These are phyloP conservation scores for Microctonus aethiopoides DNA, from an alignment of 2,888 invertebrate species.

Conservation along the genomic window DNA sequence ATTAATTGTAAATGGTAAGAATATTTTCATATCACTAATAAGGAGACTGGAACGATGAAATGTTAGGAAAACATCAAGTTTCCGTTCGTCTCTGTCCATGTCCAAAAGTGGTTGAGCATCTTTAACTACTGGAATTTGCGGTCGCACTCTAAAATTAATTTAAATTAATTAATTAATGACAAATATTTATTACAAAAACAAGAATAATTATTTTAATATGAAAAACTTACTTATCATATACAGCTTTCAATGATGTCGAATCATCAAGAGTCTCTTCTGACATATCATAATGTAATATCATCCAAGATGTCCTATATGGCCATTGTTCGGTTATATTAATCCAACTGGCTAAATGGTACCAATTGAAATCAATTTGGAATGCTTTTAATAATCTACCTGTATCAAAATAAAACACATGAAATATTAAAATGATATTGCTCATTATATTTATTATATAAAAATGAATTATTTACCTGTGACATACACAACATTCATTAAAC, in stretches of 20 bases:
- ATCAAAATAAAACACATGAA: too few relatives aligned
- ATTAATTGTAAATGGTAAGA: slow-evolving; percentile 98
- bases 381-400: slow-evolving; percentile 94
- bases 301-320: slow-evolving; percentile 98
- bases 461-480: slow-evolving; percentile 83
- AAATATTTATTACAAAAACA: background rate
- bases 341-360: slow-evolving; percentile 98
- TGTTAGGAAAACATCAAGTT: slow-evolving; percentile 91
- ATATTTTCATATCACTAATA: slow-evolving; percentile 91
- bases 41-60: slow-evolving; percentile 88
- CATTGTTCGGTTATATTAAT: slow-evolving; percentile 99
- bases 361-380: slow-evolving; percentile 99
- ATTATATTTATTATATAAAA: background rate
- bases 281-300: slow-evolving; percentile 93
- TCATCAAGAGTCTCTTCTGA: slow-evolving; percentile 90
- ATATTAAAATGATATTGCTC: too few relatives aligned
- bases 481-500: slow-evolving; percentile 97
- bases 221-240: slow-evolving; percentile 91
- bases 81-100: slow-evolving; percentile 93
- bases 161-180: background rate
- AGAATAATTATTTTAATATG: background rate
- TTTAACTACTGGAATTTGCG: slow-evolving; percentile 83
- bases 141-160: slow-evolving; percentile 75
- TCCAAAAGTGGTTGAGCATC: slow-evolving; percentile 91
- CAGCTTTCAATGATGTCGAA: slow-evolving; percentile 83